Evolutionary conservation across 2,113 vertebrate species (phyloP).

Genomic region (Amphiprion ocellaris): DNA sequence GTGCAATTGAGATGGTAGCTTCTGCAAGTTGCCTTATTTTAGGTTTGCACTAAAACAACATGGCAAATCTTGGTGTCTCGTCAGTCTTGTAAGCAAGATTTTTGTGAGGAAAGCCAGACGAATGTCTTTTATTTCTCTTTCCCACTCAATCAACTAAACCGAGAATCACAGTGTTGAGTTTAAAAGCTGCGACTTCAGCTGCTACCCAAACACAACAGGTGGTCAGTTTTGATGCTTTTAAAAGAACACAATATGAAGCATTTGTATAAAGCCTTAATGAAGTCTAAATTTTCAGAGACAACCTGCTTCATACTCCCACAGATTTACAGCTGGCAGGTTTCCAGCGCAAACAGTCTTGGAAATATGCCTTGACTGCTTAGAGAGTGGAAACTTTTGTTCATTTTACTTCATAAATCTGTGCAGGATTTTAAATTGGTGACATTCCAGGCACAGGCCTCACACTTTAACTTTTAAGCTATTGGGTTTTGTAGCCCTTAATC

Average conservation of each 20-base stretch:
- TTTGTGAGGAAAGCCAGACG: background rate
- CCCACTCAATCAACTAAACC: background rate
- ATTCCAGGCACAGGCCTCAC: conserved; percentile 19
- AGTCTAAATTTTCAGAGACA: conserved; percentile 1
- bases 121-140: background rate
- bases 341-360: conserved; percentile 16
- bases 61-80: background rate
- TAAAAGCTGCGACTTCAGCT: background rate
- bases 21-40: background rate
- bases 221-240: conserved; percentile 7
- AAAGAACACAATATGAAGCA: background rate
- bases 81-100: background rate
- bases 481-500: conserved; percentile 3
- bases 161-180: background rate
- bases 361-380: conserved; percentile 15
- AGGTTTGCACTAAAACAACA: background rate
- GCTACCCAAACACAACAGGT: background rate
- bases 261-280: background rate
- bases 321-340: background rate
- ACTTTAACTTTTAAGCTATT: conserved; percentile 16
- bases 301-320: background rate
- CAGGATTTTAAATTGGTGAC: conserved; percentile 23
- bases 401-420: conserved; percentile 17
- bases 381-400: conserved; percentile 30
- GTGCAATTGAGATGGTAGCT: no score